These are phyloP conservation scores for Melieria crassipennis DNA, from an alignment of 2,888 invertebrate species.

Conservation along the genomic window DNA sequence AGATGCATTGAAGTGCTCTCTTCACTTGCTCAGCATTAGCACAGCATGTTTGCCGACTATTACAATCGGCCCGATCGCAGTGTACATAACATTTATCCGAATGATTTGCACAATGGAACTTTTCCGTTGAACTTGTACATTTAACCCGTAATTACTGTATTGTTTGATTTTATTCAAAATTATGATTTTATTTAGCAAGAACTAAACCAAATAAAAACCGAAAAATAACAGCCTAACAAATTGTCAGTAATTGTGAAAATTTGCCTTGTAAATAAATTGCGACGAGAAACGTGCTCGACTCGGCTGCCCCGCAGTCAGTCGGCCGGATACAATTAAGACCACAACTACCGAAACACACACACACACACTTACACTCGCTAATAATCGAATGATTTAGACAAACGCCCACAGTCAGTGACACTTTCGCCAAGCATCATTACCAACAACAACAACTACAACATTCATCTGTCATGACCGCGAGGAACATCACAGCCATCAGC, in stretches of 20 bases:
- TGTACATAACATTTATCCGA: constrained; percentile 1
- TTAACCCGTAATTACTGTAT: not conserved
- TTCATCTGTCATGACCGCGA: constrained; percentile 51
- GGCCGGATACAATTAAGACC: not conserved
- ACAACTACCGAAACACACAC: constrained; percentile 22
- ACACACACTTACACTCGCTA: constrained; percentile 29
- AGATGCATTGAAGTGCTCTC: constrained; percentile 33
- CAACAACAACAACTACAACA: constrained; percentile 49
- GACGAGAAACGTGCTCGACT: no score
- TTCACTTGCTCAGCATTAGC: not conserved
- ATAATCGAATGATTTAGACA: constrained; percentile 18
- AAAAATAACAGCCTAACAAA: constrained; percentile 44
- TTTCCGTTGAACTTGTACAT: not conserved
- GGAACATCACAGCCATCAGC: constrained; percentile 17
- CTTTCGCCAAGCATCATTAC: constrained; percentile 9
- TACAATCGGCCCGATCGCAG: not conserved
- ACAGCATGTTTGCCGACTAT: constrained; percentile 7
- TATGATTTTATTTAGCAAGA: constrained; percentile 4
- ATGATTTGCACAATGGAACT: not conserved
- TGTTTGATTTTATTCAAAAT: constrained; percentile 8
- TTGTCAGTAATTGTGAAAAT: constrained; percentile 22
- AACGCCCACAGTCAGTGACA: constrained; percentile 22
- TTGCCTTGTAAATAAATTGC: constrained; percentile 12
- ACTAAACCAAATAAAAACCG: not conserved
- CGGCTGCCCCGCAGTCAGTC: not conserved